Conservation (phyloP, 2,888 invertebrate genomes). For the Meiosimyza platycephala region DNA sequence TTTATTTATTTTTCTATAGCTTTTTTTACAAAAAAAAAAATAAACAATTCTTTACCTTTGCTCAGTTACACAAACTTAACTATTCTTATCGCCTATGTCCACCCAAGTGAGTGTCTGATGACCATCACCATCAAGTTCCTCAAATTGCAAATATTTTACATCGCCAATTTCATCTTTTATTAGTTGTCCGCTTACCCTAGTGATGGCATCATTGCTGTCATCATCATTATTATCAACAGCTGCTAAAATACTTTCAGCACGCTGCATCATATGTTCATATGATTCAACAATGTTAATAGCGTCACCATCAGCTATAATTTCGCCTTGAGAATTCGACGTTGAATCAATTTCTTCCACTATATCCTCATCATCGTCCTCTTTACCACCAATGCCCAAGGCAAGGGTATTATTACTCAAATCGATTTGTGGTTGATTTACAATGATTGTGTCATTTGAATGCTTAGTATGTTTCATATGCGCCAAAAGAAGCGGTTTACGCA, state of each 20-base stretch:
- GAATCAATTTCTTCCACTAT: not conserved
- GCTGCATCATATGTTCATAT: conserved; percentile 30
- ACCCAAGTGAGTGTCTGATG: conserved; percentile 52
- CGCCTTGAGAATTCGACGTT: conserved; percentile 35
- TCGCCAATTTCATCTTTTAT: conserved; percentile 50
- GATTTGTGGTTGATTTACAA: conserved; percentile 83
- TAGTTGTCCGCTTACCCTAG: conserved; percentile 42
- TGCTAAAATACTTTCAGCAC: conserved; percentile 17
- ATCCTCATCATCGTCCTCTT: conserved; percentile 27
- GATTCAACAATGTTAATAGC: not conserved
- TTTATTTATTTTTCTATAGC: too few species aligned
- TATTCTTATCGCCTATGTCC: conserved; percentile 46
- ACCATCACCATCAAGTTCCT: conserved; percentile 51
- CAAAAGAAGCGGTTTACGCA: conserved; percentile 83
- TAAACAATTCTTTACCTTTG: too few species aligned
- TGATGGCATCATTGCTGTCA: conserved; percentile 30
- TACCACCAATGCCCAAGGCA: not conserved
- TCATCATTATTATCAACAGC: conserved; percentile 17
- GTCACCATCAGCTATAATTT: conserved; percentile 30
- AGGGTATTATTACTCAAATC: not conserved
- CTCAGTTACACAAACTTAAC: conserved; percentile 27
- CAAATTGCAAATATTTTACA: conserved; percentile 52
- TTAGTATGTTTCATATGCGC: conserved; percentile 73
- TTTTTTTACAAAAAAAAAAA: too few species aligned
- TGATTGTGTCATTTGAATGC: conserved; percentile 83